Evolutionary conservation across 2,797 vertebrate genomes (phyloP).

Genomic region (Pseudotriccus pelzelni): DNA sequence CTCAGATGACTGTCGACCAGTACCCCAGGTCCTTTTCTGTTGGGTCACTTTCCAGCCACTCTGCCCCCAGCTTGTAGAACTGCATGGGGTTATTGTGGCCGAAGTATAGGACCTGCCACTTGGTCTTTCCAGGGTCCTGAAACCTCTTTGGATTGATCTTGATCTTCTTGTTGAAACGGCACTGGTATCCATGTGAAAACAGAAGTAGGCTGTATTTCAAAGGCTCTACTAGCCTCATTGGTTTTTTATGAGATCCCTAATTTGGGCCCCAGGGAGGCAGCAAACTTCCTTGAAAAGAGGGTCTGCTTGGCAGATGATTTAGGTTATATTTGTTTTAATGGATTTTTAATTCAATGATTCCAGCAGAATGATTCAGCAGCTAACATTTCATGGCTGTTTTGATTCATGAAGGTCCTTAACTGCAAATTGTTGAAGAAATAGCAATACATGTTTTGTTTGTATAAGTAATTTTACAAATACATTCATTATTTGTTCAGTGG

Average conservation of each 20-base stretch:
- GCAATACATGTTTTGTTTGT: background rate
- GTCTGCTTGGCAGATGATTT: background rate
- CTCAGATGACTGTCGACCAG: background rate
- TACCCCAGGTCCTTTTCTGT: background rate
- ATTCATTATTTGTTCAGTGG: background rate
- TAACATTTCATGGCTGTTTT: background rate
- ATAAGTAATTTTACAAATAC: background rate
- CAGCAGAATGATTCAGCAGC: background rate
- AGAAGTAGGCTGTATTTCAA: background rate
- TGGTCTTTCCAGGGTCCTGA: background rate
- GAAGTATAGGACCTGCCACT: background rate
- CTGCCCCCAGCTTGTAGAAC: background rate
- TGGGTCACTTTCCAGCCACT: background rate
- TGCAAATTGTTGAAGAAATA: background rate
- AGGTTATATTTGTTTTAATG: slow-evolving; percentile 1
- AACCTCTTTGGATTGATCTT: background rate
- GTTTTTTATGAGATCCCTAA: background rate
- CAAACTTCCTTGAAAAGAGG: background rate
- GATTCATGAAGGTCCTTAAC: background rate
- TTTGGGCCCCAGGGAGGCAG: background rate
- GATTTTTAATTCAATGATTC: background rate
- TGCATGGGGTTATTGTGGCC: background rate
- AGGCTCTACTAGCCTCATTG: background rate
- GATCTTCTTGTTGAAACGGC: background rate
- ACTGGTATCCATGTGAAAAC: background rate